These are phyloP conservation scores for Cebus imitator DNA, from an alignment of 2,113 vertebrate genomes.

Conservation along the genomic window DNA sequence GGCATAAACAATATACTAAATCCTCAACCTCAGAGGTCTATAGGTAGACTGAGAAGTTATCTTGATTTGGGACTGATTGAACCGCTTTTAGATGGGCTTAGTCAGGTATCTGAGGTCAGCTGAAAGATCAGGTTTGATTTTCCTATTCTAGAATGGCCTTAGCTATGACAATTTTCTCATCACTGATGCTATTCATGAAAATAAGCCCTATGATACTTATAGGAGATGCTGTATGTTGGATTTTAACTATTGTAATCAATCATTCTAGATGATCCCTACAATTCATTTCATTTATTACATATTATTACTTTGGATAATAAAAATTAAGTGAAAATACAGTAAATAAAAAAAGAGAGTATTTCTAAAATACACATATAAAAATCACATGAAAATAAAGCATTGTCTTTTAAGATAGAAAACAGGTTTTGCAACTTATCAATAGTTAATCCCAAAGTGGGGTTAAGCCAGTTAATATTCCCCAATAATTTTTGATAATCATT, in stretches of 20 bases:
- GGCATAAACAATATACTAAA: not conserved
- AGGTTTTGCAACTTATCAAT: no score
- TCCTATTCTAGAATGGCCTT: not conserved
- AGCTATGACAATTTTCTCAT: not conserved
- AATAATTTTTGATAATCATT: no score
- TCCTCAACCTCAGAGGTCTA: not conserved
- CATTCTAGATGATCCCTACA: not conserved
- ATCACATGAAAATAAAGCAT: not conserved
- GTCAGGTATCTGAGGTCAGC: not conserved
- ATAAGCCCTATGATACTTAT: not conserved
- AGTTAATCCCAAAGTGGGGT: no score
- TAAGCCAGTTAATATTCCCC: no score
- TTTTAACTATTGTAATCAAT: not conserved
- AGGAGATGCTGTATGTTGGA: not conserved
- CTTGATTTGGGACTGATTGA: not conserved
- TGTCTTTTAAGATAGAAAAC: no score
- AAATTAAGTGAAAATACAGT: not conserved
- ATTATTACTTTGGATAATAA: not conserved
- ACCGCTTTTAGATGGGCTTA: not conserved
- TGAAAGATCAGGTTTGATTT: not conserved
- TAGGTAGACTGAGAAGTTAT: not conserved
- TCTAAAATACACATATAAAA: not conserved
- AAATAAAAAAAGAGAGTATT: not conserved
- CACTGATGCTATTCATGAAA: not conserved
- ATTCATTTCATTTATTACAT: not conserved